Conservation (phyloP, 2,797 vertebrate genomes). For the Crossoptilon crossoptilon region DNA sequence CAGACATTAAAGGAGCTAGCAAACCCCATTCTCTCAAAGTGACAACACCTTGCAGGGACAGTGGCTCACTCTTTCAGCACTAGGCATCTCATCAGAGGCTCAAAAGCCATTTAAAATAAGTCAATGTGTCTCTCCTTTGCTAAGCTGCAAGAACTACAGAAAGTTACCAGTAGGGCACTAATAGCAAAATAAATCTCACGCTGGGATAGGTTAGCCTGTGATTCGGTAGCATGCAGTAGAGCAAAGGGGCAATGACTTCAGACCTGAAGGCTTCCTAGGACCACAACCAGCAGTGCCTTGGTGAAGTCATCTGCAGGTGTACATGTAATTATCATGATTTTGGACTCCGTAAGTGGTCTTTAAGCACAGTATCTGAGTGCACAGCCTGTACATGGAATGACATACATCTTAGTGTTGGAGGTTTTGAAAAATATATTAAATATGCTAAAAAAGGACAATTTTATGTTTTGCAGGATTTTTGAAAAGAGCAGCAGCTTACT, state of each 20-base stretch:
- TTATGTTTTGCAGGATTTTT: neutral
- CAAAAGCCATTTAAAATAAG: neutral
- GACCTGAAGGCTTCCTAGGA: neutral
- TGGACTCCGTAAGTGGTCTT: rapidly evolving
- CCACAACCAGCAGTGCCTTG: neutral
- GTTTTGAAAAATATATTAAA: neutral
- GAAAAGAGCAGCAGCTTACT: neutral
- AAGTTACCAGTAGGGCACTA: neutral
- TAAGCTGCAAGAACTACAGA: neutral
- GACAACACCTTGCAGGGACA: neutral
- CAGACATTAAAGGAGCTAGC: neutral
- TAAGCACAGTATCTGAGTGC: neutral
- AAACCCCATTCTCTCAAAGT: neutral
- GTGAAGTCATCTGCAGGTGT: neutral
- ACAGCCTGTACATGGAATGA: rapidly evolving
- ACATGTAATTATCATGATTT: neutral
- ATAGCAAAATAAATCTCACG: neutral
- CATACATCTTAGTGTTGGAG: rapidly evolving
- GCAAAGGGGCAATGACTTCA: neutral
- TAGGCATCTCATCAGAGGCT: rapidly evolving
- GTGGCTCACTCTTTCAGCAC: neutral
- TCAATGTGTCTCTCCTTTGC: neutral
- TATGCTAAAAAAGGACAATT: neutral
- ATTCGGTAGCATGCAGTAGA: neutral
- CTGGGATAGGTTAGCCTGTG: neutral